phyloP scores from a whole-genome alignment of 2,888 invertebrate species.

The Iphiclides podalirius region DNA sequence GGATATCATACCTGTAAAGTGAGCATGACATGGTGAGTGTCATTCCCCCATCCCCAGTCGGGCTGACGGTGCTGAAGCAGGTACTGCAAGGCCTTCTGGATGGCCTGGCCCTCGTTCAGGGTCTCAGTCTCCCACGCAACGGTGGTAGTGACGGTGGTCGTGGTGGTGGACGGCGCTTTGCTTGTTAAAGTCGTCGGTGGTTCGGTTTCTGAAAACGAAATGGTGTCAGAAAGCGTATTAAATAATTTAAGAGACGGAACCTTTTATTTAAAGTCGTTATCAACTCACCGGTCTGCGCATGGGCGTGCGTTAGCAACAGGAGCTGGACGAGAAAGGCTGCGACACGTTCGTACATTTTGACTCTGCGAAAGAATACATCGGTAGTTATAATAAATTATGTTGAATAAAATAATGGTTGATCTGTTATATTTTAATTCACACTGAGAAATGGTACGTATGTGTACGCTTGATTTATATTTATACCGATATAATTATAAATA shows the following conservation, averaged over 20 bases:
- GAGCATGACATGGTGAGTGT: slow-evolving; percentile 90
- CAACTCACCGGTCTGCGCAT: slow-evolving; percentile 59
- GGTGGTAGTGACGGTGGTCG: slow-evolving; percentile 48
- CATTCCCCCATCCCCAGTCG: slow-evolving; percentile 91
- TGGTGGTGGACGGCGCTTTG: slow-evolving; percentile 41
- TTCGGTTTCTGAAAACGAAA: slow-evolving; percentile 53
- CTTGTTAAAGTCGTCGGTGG: slow-evolving; percentile 51
- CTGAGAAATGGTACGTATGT: no score
- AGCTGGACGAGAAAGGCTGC: slow-evolving; percentile 40
- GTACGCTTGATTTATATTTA: no score
- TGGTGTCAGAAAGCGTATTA: background rate
- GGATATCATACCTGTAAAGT: slow-evolving; percentile 86
- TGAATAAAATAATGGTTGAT: no score
- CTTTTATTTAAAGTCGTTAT: no score
- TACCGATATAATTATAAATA: no score
- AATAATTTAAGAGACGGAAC: no score
- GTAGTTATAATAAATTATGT: background rate
- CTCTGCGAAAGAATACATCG: slow-evolving; percentile 22
- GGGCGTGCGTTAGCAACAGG: slow-evolving; percentile 36
- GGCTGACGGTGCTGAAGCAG: slow-evolving; percentile 85
- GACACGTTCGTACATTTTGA: slow-evolving; percentile 25
- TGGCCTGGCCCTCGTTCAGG: slow-evolving; percentile 76
- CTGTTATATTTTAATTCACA: no score
- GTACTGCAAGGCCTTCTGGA: slow-evolving; percentile 86
- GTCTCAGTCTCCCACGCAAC: slow-evolving; percentile 65